These are phyloP conservation scores for Thymelicus acteon DNA, from an alignment of 2,888 invertebrate species.

Conservation along the genomic window DNA sequence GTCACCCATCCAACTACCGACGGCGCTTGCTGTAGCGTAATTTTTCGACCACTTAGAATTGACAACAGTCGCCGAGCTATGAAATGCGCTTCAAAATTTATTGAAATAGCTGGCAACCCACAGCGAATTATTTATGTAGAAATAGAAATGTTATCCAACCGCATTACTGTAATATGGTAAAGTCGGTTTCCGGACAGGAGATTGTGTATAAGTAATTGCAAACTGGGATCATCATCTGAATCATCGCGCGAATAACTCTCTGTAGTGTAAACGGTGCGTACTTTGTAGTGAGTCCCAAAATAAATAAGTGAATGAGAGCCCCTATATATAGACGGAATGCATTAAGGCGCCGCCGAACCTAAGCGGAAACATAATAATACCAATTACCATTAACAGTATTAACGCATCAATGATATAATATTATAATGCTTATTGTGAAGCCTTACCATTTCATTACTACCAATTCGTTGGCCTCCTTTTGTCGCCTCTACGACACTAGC, in stretches of 20 bases:
- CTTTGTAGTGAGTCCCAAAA: slow-evolving; percentile 21
- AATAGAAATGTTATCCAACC: background rate
- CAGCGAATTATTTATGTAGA: background rate
- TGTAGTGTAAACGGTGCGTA: slow-evolving; percentile 4
- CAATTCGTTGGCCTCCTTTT: too few species aligned
- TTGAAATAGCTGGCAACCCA: background rate
- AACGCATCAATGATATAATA: too few species aligned
- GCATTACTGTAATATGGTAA: background rate
- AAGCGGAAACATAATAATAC: background rate
- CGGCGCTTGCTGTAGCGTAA: too few species aligned
- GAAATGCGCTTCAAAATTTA: background rate
- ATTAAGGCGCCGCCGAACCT: slow-evolving; percentile 12
- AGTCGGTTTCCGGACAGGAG: slow-evolving; percentile 2
- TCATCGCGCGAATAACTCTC: slow-evolving; percentile 24
- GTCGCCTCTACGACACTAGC: too few species aligned
- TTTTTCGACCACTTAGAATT: too few species aligned
- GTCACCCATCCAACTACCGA: too few species aligned
- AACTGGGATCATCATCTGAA: slow-evolving; percentile 24
- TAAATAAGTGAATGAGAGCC: slow-evolving; percentile 25
- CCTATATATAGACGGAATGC: slow-evolving; percentile 32
- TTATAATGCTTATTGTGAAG: too few species aligned
- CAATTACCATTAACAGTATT: too few species aligned
- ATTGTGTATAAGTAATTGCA: background rate
- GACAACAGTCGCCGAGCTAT: too few species aligned
- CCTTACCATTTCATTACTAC: too few species aligned